Conservation (phyloP, 1,140 invertebrate genomes). For the Dreissena rostriformis region DNA sequence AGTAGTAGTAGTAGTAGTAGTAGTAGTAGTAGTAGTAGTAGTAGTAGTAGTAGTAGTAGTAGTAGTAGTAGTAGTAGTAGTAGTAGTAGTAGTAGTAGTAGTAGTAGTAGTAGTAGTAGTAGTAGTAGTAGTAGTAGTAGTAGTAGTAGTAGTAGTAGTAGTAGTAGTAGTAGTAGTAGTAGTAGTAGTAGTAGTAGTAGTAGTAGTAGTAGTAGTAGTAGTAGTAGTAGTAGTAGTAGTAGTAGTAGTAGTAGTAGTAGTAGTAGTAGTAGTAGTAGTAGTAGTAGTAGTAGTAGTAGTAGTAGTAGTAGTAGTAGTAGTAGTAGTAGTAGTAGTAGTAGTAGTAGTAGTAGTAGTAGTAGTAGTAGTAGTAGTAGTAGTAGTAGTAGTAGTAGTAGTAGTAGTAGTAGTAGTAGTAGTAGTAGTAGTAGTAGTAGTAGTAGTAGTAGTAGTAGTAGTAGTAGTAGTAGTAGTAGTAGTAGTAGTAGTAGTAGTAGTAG, state of each 20-base stretch:
- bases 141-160: constrained; percentile 8
- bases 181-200: constrained; percentile 7
- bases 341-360: constrained; percentile 7
- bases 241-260: constrained; percentile 7
- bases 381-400: constrained; percentile 8
- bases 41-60: constrained; percentile 7
- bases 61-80: constrained; percentile 7
- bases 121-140: constrained; percentile 7
- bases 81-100: constrained; percentile 8
- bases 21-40: constrained; percentile 8
- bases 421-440: constrained; percentile 7
- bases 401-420: constrained; percentile 7
- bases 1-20: constrained; percentile 7
- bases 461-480: constrained; percentile 7
- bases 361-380: constrained; percentile 7
- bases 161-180: constrained; percentile 7
- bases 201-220: constrained; percentile 8
- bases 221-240: constrained; percentile 7
- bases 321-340: constrained; percentile 8
- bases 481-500: constrained; percentile 7
- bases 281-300: constrained; percentile 7
- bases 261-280: constrained; percentile 8
- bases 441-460: constrained; percentile 8
- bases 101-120: constrained; percentile 7
- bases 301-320: constrained; percentile 7